Base-by-base conservation (phyloP, 2,888 invertebrate genomes). In the Pilophorus perplexus region DNA sequence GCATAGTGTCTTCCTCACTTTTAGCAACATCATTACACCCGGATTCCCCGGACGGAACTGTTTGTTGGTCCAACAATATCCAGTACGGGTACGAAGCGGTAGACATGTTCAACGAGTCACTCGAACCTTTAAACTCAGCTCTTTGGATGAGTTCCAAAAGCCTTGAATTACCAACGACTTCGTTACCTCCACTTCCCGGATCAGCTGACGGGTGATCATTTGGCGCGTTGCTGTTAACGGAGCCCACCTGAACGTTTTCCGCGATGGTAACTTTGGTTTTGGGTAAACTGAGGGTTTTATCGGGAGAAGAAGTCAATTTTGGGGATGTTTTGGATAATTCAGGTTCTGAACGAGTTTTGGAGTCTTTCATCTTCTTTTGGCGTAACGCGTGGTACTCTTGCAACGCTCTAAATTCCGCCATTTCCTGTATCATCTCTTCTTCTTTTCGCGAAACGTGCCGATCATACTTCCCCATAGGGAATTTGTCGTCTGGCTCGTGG, bases 81-180 rank as follows among this genome's bases (percentile, higher is more conserved):
- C 50, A 52, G 38, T 64, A 44, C 25, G 67, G 44, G 52, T 28
- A 67, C 16, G 69, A 33, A 14, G 57, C 50, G 25, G 46, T 46
- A n/a, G 57, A 25, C 60, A 60, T 66, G 66, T 59, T 68, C 33
- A 57, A 44, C 23, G 64, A 52, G 59, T 42, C 67, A 50, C 23
- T 46, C 46, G 70, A 70, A 70, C 70, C 68, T 70, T 70, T 67
- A 37, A 57, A 62, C 46, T 70, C 70, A 38, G 59, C 48, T 18
- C 67, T 71, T 65, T 82, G 80, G 76, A 85, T 83, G 72, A 85
- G 80, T 73, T 84, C 83, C 76, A 85, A 77, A 71, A 85, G 78
- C 72, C 85, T 81, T 57, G 72, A 72, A 67, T 69, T 68, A 65
- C 69, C 70, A 38, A 68, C 70, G 57, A 57, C 66, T 54, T 69